These are phyloP conservation scores for Limnephilus auricula DNA, from an alignment of 2,888 invertebrate species.

Conservation along the genomic window DNA sequence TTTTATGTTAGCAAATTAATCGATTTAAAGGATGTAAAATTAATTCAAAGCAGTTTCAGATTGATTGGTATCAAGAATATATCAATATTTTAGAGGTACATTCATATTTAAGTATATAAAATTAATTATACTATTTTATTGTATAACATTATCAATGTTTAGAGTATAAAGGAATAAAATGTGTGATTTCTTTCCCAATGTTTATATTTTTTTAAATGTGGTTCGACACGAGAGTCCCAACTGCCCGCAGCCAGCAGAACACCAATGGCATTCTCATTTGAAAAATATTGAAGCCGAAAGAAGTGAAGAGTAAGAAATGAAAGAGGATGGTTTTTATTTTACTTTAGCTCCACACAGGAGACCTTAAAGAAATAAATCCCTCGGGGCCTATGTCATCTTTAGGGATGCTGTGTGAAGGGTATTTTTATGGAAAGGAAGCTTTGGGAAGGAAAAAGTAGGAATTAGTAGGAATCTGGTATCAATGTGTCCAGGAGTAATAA, in stretches of 20 bases:
- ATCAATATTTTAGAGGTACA: constrained; percentile 32
- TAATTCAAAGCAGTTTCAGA: not conserved
- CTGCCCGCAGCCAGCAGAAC: not conserved
- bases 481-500: too few relatives aligned
- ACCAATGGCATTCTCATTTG: not conserved
- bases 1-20: constrained; percentile 2
- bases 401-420: too few relatives aligned
- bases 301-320: not conserved
- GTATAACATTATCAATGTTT: constrained; percentile 17
- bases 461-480: too few relatives aligned
- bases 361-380: too few relatives aligned
- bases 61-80: not conserved
- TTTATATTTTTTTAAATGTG: not conserved
- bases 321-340: too few relatives aligned
- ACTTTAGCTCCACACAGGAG: too few relatives aligned
- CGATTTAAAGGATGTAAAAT: constrained; percentile 5
- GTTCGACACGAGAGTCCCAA: not conserved
- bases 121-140: constrained; percentile 26
- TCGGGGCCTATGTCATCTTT: too few relatives aligned
- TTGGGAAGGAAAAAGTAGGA: too few relatives aligned
- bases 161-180: constrained; percentile 15
- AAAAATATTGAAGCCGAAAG: not conserved
- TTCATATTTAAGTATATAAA: not conserved
- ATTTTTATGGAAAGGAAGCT: too few relatives aligned
- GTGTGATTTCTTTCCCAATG: constrained; percentile 15